Conservation (phyloP, 2,797 vertebrate genomes). For the Anableps anableps region DNA sequence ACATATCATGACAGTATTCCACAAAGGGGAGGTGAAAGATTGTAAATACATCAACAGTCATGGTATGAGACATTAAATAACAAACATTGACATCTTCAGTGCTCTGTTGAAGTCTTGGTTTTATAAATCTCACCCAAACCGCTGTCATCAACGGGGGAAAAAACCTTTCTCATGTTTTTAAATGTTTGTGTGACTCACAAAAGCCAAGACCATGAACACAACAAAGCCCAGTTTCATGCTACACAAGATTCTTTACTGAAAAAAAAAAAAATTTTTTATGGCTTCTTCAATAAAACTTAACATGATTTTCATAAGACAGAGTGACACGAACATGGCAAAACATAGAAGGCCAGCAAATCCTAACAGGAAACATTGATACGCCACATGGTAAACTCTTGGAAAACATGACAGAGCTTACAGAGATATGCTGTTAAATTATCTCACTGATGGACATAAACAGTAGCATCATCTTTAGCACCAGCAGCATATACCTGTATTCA, state of each 20-base stretch:
- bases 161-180: conserved; percentile 22
- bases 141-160: neutral
- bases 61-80: neutral
- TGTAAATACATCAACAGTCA: conserved; percentile 5
- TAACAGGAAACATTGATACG: neutral
- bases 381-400: neutral
- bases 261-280: neutral
- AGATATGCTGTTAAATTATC: neutral
- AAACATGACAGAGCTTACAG: neutral
- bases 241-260: conserved; percentile 2
- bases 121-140: neutral
- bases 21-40: neutral
- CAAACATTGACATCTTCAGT: neutral
- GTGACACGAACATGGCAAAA: neutral
- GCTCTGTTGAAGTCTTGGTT: neutral
- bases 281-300: neutral
- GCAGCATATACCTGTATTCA: neutral
- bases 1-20: neutral
- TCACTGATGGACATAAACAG: neutral
- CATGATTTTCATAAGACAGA: neutral
- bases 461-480: neutral
- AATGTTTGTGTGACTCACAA: conserved; percentile 35
- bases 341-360: neutral
- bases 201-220: conserved; percentile 23
- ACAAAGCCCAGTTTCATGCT: conserved; percentile 8